These are phyloP conservation scores for Psilanteris sp. DNA, from an alignment of 1,140 invertebrate genomes.

Conservation along the genomic window DNA sequence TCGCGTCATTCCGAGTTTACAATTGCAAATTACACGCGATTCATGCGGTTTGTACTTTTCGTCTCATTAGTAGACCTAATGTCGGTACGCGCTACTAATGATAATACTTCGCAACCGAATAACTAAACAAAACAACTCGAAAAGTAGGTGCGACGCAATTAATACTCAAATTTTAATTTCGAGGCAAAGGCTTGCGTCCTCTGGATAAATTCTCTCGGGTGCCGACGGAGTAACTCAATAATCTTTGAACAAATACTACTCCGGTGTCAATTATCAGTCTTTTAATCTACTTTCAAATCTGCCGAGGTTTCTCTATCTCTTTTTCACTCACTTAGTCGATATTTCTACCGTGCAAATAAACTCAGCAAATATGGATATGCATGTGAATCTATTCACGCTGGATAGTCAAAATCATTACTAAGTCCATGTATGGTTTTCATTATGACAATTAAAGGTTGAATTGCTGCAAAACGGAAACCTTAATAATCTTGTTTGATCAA, in stretches of 20 bases:
- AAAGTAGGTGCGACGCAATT: neutral
- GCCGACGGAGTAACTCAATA: slow-evolving; percentile 57
- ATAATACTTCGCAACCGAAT: too few relatives aligned
- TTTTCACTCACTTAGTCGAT: slow-evolving; percentile 44
- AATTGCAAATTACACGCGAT: too few relatives aligned
- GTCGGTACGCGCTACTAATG: too few relatives aligned
- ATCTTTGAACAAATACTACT: slow-evolving; percentile 62
- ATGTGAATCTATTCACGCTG: slow-evolving; percentile 20
- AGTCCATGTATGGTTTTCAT: slow-evolving; percentile 13
- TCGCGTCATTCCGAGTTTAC: too few relatives aligned
- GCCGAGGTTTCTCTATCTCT: slow-evolving; percentile 21
- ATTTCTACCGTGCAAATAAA: slow-evolving; percentile 61
- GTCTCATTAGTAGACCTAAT: too few relatives aligned
- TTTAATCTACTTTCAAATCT: slow-evolving; percentile 64
- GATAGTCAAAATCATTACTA: slow-evolving; percentile 26
- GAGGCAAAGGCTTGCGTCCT: slow-evolving; percentile 2
- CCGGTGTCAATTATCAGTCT: slow-evolving; percentile 60
- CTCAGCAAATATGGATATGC: slow-evolving; percentile 66
- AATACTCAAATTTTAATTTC: slow-evolving; percentile 19
- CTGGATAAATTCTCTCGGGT: slow-evolving; percentile 34
- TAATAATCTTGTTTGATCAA: too few relatives aligned
- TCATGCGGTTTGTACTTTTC: too few relatives aligned
- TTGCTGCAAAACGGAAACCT: too few relatives aligned
- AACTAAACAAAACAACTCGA: too few relatives aligned
- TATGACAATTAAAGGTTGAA: too few relatives aligned